These are phyloP conservation scores for Varecia variegata DNA, from an alignment of 2,797 vertebrate species.

Conservation along the genomic window DNA sequence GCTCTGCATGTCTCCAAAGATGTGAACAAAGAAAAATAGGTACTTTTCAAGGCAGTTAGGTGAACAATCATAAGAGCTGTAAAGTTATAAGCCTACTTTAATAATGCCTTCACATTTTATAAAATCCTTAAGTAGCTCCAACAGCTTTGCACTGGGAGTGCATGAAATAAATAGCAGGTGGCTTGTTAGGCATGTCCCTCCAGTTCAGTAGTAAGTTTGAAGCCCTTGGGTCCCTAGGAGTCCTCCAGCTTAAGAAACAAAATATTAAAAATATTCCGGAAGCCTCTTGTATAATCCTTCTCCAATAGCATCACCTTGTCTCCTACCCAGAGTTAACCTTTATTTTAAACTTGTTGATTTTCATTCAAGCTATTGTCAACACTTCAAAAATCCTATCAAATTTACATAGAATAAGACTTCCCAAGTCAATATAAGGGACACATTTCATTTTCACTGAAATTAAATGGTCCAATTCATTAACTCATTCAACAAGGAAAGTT, in stretches of 20 bases:
- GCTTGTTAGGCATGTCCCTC: not conserved
- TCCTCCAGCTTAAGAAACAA: not conserved
- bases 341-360: slow-evolving; percentile 43
- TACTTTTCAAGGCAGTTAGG: not conserved
- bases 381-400: slow-evolving; percentile 29
- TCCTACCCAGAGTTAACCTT: not conserved
- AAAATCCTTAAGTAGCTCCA: not conserved
- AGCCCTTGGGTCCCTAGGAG: not conserved
- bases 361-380: not conserved
- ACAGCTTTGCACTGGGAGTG: not conserved
- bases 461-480: slow-evolving; percentile 21
- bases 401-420: not conserved
- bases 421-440: not conserved
- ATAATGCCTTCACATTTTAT: not conserved
- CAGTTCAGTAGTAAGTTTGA: not conserved
- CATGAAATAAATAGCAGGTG: not conserved
- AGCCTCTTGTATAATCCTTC: not conserved
- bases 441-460: not conserved
- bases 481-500: slow-evolving; percentile 29
- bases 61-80: not conserved
- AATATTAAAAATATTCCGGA: not conserved
- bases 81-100: slow-evolving; percentile 8
- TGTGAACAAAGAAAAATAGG: not conserved
- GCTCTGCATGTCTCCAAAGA: not conserved
- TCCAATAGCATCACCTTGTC: not conserved